Conservation (phyloP, 2,113 vertebrate species). For the Rana temporaria region DNA sequence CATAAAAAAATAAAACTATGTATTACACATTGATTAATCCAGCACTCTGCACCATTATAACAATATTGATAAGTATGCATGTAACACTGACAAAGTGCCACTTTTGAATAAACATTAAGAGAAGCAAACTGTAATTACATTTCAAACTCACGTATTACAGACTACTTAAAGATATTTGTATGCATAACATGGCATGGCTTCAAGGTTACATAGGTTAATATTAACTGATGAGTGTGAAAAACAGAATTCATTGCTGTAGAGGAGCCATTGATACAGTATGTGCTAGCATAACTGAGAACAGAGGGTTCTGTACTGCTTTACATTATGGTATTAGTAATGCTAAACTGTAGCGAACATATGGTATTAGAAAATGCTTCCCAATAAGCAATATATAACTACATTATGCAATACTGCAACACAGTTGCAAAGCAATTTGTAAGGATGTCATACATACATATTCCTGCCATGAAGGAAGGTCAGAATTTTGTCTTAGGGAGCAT, state of each 20-base stretch:
- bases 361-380: too few relatives aligned
- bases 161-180: not conserved
- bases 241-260: not conserved
- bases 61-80: not conserved
- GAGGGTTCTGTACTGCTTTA: not conserved
- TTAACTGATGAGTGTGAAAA: not conserved
- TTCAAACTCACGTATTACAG: not conserved
- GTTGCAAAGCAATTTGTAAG: too few relatives aligned
- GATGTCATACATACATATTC: too few relatives aligned
- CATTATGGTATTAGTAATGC: too few relatives aligned
- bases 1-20: too few relatives aligned
- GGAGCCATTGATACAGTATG: not conserved
- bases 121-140: not conserved
- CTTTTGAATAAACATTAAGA: not conserved
- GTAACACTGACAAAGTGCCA: not conserved
- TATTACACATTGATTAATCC: too few relatives aligned
- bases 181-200: not conserved
- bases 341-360: too few relatives aligned
- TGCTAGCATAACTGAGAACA: not conserved
- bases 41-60: too few relatives aligned
- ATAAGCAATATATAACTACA: too few relatives aligned
- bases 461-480: too few relatives aligned
- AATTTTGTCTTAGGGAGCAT: too few relatives aligned
- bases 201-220: not conserved
- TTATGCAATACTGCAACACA: too few relatives aligned